phyloP scores from a whole-genome alignment of 2,113 vertebrate genomes.

The Gadus macrocephalus region DNA sequence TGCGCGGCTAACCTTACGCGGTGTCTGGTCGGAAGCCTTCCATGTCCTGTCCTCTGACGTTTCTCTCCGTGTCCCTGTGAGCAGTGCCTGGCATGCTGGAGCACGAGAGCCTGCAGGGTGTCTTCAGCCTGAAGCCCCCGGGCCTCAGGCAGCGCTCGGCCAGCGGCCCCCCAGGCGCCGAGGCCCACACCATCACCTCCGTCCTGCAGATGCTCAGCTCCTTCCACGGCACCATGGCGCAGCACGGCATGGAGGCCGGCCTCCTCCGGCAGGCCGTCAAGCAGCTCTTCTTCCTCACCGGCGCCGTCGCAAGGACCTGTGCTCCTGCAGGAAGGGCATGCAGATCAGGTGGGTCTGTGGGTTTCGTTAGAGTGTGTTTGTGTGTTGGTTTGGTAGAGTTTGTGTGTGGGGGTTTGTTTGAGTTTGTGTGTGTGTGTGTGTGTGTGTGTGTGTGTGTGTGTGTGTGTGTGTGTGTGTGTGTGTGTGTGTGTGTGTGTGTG shows the following conservation, averaged over 20 bases:
- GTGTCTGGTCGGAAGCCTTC: not conserved
- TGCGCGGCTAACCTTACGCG: no score
- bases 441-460: not conserved
- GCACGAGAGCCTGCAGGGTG: constrained; percentile 93
- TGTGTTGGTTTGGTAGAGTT: not conserved
- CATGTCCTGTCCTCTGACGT: no score
- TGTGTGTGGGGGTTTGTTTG: no score
- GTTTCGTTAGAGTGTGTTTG: not conserved
- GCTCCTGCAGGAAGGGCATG: constrained; percentile 98
- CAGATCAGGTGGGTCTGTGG: constrained; percentile 84
- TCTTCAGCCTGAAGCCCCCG: constrained; percentile 91
- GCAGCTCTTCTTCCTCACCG: constrained; percentile 89
- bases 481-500: not conserved
- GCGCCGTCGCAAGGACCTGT: constrained; percentile 91
- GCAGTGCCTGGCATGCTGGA: constrained; percentile 93
- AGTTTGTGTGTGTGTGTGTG: not conserved
- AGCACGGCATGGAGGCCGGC: constrained; percentile 85
- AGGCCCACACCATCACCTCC: constrained; percentile 84
- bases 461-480: not conserved
- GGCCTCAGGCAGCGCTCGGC: constrained; percentile 92
- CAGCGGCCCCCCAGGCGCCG: constrained; percentile 80
- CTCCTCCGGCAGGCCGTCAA: constrained; percentile 82
- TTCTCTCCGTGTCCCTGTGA: no score
- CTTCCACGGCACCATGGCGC: constrained; percentile 86
- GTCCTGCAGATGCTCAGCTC: constrained; percentile 85